A percentile compares a stretch with the other conserved stretches of the same genome.
phyloP scores from a whole-genome alignment of 2,113 vertebrate species.

The Chiloscyllium plagiosum region DNA sequence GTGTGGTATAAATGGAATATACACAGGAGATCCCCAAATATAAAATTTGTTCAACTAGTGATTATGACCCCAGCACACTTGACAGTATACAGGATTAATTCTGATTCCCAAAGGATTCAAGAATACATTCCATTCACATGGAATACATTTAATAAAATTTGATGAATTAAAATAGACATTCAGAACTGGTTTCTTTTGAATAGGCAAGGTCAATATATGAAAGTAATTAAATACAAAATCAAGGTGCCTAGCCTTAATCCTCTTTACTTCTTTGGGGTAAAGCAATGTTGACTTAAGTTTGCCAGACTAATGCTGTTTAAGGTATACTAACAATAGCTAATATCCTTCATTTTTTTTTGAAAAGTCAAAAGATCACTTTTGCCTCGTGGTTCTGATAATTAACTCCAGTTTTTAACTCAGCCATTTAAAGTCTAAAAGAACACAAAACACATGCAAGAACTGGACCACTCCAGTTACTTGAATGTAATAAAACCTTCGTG shows the following conservation, averaged over 20 bases:
- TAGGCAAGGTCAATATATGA: background rate
- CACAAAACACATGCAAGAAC: conserved; percentile 1
- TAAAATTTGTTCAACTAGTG: background rate
- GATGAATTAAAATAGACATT: conserved; percentile 2
- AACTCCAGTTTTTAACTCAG: background rate
- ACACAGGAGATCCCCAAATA: background rate
- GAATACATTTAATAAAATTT: background rate
- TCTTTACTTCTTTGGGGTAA: background rate
- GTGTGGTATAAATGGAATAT: background rate
- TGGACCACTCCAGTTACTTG: background rate
- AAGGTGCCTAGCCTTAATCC: conserved; percentile 1
- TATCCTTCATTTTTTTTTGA: background rate
- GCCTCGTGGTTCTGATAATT: background rate
- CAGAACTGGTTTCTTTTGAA: background rate
- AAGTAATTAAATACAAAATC: background rate
- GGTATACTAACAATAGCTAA: background rate
- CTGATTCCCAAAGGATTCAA: background rate
- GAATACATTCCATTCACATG: background rate
- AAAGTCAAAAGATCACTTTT: background rate
- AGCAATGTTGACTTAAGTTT: background rate
- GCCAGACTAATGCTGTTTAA: background rate
- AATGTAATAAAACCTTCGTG: background rate
- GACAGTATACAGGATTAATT: conserved; percentile 13
- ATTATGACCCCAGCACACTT: conserved; percentile 7
- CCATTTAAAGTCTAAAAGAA: background rate